phyloP scores from a whole-genome alignment of 1,140 invertebrate species.

The Dinoponera quadriceps region DNA sequence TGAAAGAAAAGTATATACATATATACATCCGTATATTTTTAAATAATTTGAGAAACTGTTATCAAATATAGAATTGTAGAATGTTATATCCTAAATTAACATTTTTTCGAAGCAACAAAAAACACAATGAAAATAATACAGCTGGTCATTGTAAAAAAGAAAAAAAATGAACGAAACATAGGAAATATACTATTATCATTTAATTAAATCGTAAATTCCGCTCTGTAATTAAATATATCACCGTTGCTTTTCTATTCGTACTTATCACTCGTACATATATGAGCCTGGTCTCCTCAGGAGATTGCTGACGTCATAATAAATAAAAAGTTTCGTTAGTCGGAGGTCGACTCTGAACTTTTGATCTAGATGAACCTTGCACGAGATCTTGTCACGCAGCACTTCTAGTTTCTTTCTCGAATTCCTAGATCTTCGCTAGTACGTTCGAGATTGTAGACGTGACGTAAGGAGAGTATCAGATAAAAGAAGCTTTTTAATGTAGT shows the following conservation, averaged over 20 bases:
- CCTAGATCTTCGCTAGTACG: slow-evolving; percentile 61
- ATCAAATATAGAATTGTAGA: no score
- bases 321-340: slow-evolving; percentile 63
- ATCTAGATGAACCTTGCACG: slow-evolving; percentile 63
- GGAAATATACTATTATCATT: background rate
- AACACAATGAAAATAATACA: no score
- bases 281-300: slow-evolving; percentile 51
- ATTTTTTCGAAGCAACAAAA: no score
- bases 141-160: no score
- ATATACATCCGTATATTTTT: background rate
- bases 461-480: slow-evolving; percentile 44
- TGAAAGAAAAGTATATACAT: background rate
- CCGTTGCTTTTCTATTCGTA: background rate
- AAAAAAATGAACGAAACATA: background rate
- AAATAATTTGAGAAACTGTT: no score
- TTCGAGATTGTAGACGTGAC: slow-evolving; percentile 64
- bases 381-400: slow-evolving; percentile 61
- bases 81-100: no score
- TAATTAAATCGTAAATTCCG: slow-evolving; percentile 4
- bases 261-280: slow-evolving; percentile 4
- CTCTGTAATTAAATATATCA: background rate
- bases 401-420: slow-evolving; percentile 69
- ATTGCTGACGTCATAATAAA: slow-evolving; percentile 58
- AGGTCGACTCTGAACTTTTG: slow-evolving; percentile 61
- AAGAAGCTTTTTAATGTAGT: slow-evolving; percentile 1